Conservation (phyloP, 2,797 vertebrate genomes). For the Rousettus madagascariensis region DNA sequence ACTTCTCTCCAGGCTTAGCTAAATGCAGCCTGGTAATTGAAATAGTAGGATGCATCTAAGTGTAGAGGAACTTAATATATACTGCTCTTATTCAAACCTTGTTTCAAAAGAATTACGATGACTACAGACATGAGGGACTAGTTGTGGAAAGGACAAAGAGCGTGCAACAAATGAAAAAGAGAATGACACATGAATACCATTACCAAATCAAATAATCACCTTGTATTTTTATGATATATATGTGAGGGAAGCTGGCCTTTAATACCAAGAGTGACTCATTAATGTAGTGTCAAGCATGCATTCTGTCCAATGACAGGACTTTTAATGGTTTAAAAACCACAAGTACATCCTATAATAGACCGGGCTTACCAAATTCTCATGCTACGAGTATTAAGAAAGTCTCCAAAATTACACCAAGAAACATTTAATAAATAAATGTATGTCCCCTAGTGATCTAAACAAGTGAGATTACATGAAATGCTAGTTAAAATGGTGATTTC, state of each 20-base stretch:
- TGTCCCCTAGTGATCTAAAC: background rate
- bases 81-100: slow-evolving; percentile 31
- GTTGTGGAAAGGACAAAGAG: slow-evolving; percentile 4
- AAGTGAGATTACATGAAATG: background rate
- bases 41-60: slow-evolving; percentile 34
- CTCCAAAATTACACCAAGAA: background rate
- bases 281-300: slow-evolving; percentile 53
- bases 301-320: slow-evolving; percentile 43
- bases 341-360: background rate
- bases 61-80: slow-evolving; percentile 18
- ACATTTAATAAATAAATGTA: background rate
- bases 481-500: background rate
- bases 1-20: background rate
- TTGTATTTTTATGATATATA: slow-evolving; percentile 65
- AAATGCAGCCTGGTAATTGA: slow-evolving; percentile 40
- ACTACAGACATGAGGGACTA: slow-evolving; percentile 15
- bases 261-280: slow-evolving; percentile 69
- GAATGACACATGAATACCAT: background rate
- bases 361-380: slow-evolving; percentile 6
- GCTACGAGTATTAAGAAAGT: background rate
- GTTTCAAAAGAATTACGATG: slow-evolving; percentile 51
- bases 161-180: slow-evolving; percentile 29
- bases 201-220: background rate
- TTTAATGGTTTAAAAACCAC: slow-evolving; percentile 25
- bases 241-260: slow-evolving; percentile 71